Evolutionary conservation across 2,797 vertebrate genomes (phyloP).

Genomic region (Eulemur coronatus): DNA sequence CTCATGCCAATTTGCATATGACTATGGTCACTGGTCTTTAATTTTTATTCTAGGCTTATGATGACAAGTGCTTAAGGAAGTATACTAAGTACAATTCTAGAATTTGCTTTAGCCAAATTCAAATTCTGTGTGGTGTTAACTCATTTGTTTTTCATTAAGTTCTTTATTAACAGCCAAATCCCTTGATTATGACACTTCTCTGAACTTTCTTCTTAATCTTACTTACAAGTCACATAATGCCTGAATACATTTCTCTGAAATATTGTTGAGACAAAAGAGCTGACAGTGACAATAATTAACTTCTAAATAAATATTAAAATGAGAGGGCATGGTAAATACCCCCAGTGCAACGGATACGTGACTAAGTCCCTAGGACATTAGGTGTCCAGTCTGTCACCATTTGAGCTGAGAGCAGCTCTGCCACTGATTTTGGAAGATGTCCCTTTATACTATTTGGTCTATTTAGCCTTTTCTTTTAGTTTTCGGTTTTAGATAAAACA

Average conservation of each 20-base stretch:
- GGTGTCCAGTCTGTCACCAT: background rate
- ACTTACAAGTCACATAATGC: slow-evolving; percentile 84
- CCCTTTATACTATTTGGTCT: slow-evolving; percentile 1
- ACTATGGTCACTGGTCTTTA: background rate
- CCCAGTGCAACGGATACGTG: slow-evolving; percentile 23
- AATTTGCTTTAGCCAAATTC: slow-evolving; percentile 80
- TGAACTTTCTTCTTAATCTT: slow-evolving; percentile 84
- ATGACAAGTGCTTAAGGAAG: background rate
- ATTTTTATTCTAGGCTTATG: background rate
- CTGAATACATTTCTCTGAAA: slow-evolving; percentile 81
- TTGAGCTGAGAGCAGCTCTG: background rate
- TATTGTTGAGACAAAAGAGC: slow-evolving; percentile 80
- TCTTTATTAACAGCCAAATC: slow-evolving; percentile 86
- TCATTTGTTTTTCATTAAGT: slow-evolving; percentile 86
- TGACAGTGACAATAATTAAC: slow-evolving; percentile 82
- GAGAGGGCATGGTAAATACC: slow-evolving; percentile 70
- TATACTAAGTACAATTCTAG: slow-evolving; percentile 59
- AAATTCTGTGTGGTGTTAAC: slow-evolving; percentile 81
- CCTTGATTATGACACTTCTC: slow-evolving; percentile 85
- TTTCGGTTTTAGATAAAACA: slow-evolving; percentile 46
- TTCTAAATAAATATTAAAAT: slow-evolving; percentile 82
- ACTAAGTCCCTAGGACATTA: background rate
- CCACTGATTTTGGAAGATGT: background rate
- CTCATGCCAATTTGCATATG: background rate
- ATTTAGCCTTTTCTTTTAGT: slow-evolving; percentile 25